Evolutionary conservation across 1,140 invertebrate genomes (phyloP).

Genomic region (Hylaeus volcanicus): DNA sequence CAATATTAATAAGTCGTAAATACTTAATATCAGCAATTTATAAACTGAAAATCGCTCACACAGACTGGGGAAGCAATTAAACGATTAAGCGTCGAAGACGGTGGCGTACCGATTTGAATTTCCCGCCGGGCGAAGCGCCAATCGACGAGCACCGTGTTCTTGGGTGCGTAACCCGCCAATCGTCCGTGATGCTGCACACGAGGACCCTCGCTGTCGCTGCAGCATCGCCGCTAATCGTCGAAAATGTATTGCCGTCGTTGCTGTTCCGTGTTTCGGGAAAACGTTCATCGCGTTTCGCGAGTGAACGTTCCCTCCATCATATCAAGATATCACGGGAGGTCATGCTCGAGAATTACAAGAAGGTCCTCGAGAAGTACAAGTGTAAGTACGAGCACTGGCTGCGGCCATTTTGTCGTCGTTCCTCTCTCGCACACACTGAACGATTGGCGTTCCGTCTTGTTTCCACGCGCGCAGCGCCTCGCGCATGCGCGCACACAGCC

Average conservation of each 20-base stretch:
- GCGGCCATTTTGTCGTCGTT: slow-evolving; percentile 39
- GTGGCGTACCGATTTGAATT: slow-evolving; percentile 48
- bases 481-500: background rate
- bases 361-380: slow-evolving; percentile 74
- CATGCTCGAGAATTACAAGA: slow-evolving; percentile 73
- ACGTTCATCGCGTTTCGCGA: background rate
- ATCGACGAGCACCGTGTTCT: slow-evolving; percentile 34
- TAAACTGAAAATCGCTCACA: no score
- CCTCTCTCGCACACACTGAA: background rate
- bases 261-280: background rate
- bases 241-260: slow-evolving; percentile 1
- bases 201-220: slow-evolving; percentile 51
- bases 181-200: slow-evolving; percentile 62
- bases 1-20: no score
- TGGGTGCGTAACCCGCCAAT: slow-evolving; percentile 49
- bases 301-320: slow-evolving; percentile 43
- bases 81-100: background rate
- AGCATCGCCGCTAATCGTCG: slow-evolving; percentile 28
- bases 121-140: slow-evolving; percentile 52
- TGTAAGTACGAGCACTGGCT: slow-evolving; percentile 71
- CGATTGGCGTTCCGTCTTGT: background rate
- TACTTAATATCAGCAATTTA: no score
- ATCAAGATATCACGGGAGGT: slow-evolving; percentile 66
- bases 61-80: background rate
- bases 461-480: background rate